Base-by-base conservation (phyloP, 2,888 invertebrate genomes). In the Eurois occulta region DNA sequence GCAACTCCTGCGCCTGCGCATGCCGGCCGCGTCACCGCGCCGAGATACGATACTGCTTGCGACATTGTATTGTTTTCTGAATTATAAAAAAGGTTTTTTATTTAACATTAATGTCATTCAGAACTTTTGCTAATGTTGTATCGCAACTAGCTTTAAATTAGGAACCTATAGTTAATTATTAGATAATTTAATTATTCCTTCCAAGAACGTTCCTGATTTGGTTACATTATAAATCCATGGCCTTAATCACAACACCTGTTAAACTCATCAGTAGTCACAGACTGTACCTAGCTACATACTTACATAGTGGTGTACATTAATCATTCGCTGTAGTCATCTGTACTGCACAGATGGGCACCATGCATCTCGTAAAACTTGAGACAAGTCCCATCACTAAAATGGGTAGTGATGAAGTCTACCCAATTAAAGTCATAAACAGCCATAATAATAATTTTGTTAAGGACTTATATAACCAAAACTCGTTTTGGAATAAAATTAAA, bases 1-100 rank as follows among this genome's bases (percentile, higher is more conserved):
- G 83, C 83, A 89, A 87, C 76, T 75, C 80, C 77, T 24, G 80
- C 81, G 87, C 90, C 90, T 89, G 87, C 21, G 62, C 35, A 62
- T 62, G 35, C 89, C 87, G 85, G 67, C 87, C 83, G 77, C 86
- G 86, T 86, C 87, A 78, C 76, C 32, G 52, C 66, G 74, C 74
- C 67, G 55, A 75, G 67, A 84, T 80, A 78, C 73, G 71, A 80
- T 83, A 75, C 38, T 32, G 18, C 71, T 81, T 81, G 84, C 87
- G 41, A 78, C 81, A 76, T 48, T 60, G 69, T 77, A 72, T 76
- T 81, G 72, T 78, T 81, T 69, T 86, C 71, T 72, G 78, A 80
- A 86, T 83, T 74, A 68, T 65, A 68, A 75, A 66, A 77, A 77
- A 70, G 38, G 11, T 46, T 72, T 72, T 81, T 64, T 32, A 16